Percentiles rank a stretch among this genome's conserved stretches.
These are phyloP conservation scores for Lepus americanus DNA, from an alignment of 2,113 vertebrate genomes.

Conservation along the genomic window DNA sequence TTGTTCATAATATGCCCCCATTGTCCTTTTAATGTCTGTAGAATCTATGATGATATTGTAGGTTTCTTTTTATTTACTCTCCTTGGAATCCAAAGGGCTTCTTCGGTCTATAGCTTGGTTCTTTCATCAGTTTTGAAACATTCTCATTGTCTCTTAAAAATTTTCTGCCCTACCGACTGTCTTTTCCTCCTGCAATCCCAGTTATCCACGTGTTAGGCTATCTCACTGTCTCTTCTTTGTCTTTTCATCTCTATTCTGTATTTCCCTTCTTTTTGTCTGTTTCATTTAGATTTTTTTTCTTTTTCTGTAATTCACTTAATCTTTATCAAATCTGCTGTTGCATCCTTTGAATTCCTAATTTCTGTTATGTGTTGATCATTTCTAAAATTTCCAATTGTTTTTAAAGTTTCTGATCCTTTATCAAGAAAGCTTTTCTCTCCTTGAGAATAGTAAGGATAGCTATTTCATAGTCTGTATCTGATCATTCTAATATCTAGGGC, in stretches of 20 bases:
- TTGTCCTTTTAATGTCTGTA: neutral
- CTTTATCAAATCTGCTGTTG: neutral
- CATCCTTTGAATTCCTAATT: neutral
- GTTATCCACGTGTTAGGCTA: neutral
- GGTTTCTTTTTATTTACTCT: neutral
- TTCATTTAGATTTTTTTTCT: constrained; percentile 1
- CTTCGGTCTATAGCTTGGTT: constrained; percentile 2
- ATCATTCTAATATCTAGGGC: neutral
- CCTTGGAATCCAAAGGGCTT: neutral
- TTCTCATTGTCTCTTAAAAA: constrained; percentile 5
- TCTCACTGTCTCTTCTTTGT: neutral
- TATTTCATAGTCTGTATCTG: neutral
- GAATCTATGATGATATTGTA: neutral
- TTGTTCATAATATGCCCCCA: neutral
- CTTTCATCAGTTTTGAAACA: constrained; percentile 4
- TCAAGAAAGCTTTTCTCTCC: neutral
- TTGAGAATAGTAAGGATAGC: neutral
- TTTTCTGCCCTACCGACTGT: neutral
- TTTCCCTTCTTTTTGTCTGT: neutral
- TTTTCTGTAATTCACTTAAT: constrained; percentile 33
- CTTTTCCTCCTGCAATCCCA: neutral
- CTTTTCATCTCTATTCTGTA: neutral
- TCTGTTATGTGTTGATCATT: neutral
- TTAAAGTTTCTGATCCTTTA: neutral
- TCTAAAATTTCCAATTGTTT: constrained; percentile 10